These are phyloP conservation scores for Bovichtus variegatus DNA, from an alignment of 2,797 vertebrate genomes.

Conservation along the genomic window DNA sequence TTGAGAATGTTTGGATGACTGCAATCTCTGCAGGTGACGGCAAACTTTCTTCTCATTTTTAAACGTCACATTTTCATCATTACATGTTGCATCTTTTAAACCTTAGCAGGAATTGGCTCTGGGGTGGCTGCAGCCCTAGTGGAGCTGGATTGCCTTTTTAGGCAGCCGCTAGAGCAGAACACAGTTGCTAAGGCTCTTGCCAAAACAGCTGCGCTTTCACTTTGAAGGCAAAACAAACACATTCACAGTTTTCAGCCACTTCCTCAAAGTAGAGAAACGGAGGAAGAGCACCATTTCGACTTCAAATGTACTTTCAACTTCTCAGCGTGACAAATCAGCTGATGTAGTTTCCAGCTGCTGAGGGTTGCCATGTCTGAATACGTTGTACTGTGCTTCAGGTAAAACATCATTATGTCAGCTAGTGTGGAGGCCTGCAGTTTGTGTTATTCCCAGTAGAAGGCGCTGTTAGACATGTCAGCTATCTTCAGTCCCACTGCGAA, in stretches of 20 bases:
- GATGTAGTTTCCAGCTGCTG: not conserved
- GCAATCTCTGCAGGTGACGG: not conserved
- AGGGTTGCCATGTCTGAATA: not conserved
- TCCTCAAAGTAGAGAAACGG: not conserved
- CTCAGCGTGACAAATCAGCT: not conserved
- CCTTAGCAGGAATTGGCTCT: slow-evolving; percentile 26
- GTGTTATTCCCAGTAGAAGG: slow-evolving; percentile 58
- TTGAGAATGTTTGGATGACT: not conserved
- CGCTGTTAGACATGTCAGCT: slow-evolving; percentile 29
- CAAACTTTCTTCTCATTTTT: slow-evolving; percentile 33
- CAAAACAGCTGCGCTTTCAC: slow-evolving; percentile 59
- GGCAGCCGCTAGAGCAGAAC: slow-evolving; percentile 56
- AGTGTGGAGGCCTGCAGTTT: slow-evolving; percentile 27
- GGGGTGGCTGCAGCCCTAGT: slow-evolving; percentile 21
- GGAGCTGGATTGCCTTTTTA: slow-evolving; percentile 78
- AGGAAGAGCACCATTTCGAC: not conserved
- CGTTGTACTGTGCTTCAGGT: slow-evolving; percentile 5
- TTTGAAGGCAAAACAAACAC: slow-evolving; percentile 45
- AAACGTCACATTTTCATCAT: slow-evolving; percentile 37
- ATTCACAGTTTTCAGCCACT: slow-evolving; percentile 13
- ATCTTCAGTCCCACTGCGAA: not conserved
- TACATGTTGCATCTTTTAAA: slow-evolving; percentile 28
- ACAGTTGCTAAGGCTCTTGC: slow-evolving; percentile 36
- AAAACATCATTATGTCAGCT: not conserved
- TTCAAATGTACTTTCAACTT: not conserved